Evolutionary conservation across 2,888 invertebrate genomes (phyloP).

Genomic region (Cryptocephalus moraei): DNA sequence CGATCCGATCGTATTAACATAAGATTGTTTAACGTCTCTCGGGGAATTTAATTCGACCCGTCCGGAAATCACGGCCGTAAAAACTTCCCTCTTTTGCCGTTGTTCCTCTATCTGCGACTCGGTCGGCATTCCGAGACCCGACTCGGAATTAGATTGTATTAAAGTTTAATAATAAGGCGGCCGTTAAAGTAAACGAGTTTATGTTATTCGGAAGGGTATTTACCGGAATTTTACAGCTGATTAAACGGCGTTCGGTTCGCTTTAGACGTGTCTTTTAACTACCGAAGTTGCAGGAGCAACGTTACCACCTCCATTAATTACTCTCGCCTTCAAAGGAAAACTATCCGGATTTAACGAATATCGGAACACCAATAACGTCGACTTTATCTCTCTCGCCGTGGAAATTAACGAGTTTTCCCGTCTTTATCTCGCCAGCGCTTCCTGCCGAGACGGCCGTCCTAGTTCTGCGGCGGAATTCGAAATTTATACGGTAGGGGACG

Average conservation of each 20-base stretch:
- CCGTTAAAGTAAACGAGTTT: constrained; percentile 7
- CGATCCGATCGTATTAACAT: no score
- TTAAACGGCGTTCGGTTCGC: constrained; percentile 17
- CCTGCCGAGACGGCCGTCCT: no score
- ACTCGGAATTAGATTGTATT: constrained; percentile 2
- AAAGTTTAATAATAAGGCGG: constrained; percentile 10
- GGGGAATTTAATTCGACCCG: no score
- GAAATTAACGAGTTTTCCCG: no score
- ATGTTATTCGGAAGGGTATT: constrained; percentile 15
- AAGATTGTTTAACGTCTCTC: no score
- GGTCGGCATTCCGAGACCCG: neutral
- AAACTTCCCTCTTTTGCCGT: no score
- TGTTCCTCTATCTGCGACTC: no score
- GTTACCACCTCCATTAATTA: constrained; percentile 18
- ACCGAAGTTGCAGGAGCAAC: constrained; percentile 13
- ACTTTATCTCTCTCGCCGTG: neutral
- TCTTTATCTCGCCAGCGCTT: no score
- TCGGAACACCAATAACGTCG: neutral
- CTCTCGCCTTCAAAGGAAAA: constrained; percentile 18
- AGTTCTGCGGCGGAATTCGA: no score
- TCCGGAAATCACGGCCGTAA: no score
- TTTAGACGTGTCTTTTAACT: constrained; percentile 16
- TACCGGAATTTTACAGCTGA: constrained; percentile 21
- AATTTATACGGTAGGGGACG: no score
- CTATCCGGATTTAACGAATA: constrained; percentile 15